phyloP scores from a whole-genome alignment of 2,797 vertebrate genomes.

The Esox lucius region DNA sequence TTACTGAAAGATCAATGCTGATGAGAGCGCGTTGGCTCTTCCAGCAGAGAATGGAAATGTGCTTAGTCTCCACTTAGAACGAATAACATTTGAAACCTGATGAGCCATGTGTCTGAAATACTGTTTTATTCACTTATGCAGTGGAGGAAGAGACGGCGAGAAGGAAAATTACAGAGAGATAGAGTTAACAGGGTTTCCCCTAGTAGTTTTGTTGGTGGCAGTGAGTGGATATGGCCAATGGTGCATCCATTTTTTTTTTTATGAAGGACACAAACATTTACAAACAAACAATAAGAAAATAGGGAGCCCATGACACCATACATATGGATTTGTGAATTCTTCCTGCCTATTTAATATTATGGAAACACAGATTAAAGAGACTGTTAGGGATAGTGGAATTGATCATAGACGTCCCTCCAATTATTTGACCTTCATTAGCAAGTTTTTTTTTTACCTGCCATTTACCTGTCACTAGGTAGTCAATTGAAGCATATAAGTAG shows the following conservation, averaged over 20 bases:
- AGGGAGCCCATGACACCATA: too few relatives aligned
- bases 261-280: too few relatives aligned
- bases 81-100: slow-evolving; percentile 23
- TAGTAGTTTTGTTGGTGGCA: too few relatives aligned
- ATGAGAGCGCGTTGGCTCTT: slow-evolving; percentile 13
- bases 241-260: too few relatives aligned
- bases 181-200: not conserved
- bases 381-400: too few relatives aligned
- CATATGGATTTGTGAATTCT: too few relatives aligned
- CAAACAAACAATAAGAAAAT: too few relatives aligned
- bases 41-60: slow-evolving; percentile 19
- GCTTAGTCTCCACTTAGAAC: slow-evolving; percentile 13
- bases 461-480: slow-evolving; percentile 23
- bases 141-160: slow-evolving; percentile 13
- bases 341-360: too few relatives aligned
- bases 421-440: slow-evolving; percentile 30
- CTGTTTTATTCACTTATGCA: slow-evolving; percentile 28
- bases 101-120: slow-evolving; percentile 22
- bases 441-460: slow-evolving; percentile 19
- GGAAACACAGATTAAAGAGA: too few relatives aligned
- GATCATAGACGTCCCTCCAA: not conserved
- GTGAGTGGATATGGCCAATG: too few relatives aligned
- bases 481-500: slow-evolving; percentile 34
- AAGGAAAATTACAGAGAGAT: not conserved
- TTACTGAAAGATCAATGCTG: slow-evolving; percentile 19